Evolutionary conservation across 2,888 invertebrate genomes (phyloP), one percentile per base, ranked within the genome.

Genomic region (Elysia crispata): DNA sequence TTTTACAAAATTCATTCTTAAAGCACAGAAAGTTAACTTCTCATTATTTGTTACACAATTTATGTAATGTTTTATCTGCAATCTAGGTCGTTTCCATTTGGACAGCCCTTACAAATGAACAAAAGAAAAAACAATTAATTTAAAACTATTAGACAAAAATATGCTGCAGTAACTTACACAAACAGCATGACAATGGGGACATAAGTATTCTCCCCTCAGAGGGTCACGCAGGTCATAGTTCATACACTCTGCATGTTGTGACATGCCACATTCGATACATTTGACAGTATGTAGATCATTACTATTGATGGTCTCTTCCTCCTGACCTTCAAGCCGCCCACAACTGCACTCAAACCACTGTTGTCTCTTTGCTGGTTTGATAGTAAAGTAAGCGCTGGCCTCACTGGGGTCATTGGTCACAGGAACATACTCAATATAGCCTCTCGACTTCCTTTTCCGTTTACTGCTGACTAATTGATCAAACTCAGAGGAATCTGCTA

Each of bases 221-320:
- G 89, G 86, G 77, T 91, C 89, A 1, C 83, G 83, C 15, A 91
- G 84, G 30, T 91, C 88, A 85, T 93, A 93, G 83, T 94, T 93
- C 15, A 95, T 94, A 91, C 96, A 96, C 0, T 88, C 86, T 0
- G 92, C 90, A 92, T 96, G 96, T 88, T 96, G 96, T 87, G 92
- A 92, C 79, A 94, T 92, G 0, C 88, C 90, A 88, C 96, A 96
- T 41, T 91, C 90, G 0, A 87, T 86, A 89, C 96, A 96, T 86
- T 93, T 91, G 1, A 94, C 90, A 5, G 92, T 85, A 60, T 88
- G 84, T 76, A 83, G 84, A 41, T 41, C 41, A 57, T 80, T 91
- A 89, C 82, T 92, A 91, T 77, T 90, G 87, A 6, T 91, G 86
- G 76, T 76, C 30, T 80, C 84, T 18, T 49, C 64, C 20, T 77